Evolutionary conservation across 64 coral and sea anemone genomes (phyloP), one percentile per base, ranked within the genome.

Genomic region (Acropora tenuis): DNA sequence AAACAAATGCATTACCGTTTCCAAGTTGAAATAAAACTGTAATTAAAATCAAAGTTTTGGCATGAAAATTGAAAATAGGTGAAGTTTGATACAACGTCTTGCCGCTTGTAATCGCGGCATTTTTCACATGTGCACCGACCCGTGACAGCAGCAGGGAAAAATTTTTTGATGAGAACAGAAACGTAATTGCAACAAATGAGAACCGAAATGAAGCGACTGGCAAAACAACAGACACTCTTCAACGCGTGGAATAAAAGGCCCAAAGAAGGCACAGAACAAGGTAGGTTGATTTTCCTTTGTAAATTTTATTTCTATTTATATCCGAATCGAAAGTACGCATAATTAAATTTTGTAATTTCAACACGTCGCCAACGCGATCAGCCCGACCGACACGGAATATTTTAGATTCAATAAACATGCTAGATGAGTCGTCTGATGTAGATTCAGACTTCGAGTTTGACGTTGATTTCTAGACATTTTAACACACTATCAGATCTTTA

Each of bases 241-340:
- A 63, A 63, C 59, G 59, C 59, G 59, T 30, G 30, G 30, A 30
- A 30, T 30, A 30, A 30, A 30, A 30, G 30, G 30, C 30, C 30
- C 30, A 30, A 69, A 69, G 66, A 69, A 69, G 66, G 66, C 66
- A 69, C 66, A 69, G 66, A 69, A 69, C 66, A 69, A 69, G 66
- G 66, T 69, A 69, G 10, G 66, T 69, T 69, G 10, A 69, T 69
- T 69, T 69, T 69, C 66, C 66, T 69, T 69, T 69, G 66, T 69
- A 69, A 69, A 69, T 69, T 69, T 69, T 69, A 69, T 69, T 69
- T 69, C 66, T 69, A 69, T 69, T 69, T 69, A 69, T 69, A 11
- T 6, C 66, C 10, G 59, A 63, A 69, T 30, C 30, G 30, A 30
- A 30, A 30, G 30, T 30, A 30, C 30, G 30, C 30, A 30, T 30